Evolutionary conservation across 2,888 invertebrate genomes (phyloP).

Genomic region (Oscheius onirici): DNA sequence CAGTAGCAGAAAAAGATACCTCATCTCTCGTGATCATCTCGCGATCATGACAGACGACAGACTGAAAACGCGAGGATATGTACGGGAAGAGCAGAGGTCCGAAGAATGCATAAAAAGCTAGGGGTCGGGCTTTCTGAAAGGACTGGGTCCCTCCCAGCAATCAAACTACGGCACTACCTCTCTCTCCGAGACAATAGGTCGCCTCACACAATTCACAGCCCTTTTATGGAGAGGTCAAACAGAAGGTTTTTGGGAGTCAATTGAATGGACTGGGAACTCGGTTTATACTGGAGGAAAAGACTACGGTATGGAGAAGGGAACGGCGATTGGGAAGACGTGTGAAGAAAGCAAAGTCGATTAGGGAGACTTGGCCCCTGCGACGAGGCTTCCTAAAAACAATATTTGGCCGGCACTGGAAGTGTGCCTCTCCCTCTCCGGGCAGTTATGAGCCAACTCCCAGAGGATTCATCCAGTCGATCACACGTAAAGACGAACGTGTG

Average conservation of each 20-base stretch:
- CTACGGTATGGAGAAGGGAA: neutral
- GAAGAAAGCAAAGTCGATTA: conserved; percentile 33
- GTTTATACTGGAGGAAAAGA: neutral
- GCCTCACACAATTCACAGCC: neutral
- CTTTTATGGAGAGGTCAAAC: neutral
- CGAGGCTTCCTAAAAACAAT: conserved; percentile 27
- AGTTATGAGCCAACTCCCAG: conserved; percentile 31
- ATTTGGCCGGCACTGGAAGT: conserved; percentile 15
- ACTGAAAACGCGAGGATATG: neutral
- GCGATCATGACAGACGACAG: neutral
- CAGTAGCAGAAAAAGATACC: neutral
- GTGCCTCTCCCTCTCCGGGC: neutral
- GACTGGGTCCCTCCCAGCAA: conserved; percentile 5
- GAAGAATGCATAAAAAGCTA: conserved; percentile 26
- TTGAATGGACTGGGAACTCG: neutral
- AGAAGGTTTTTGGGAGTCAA: neutral
- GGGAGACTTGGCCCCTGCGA: conserved; percentile 14
- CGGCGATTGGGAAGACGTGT: conserved; percentile 2
- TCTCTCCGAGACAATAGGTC: conserved; percentile 23
- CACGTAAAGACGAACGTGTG: conserved; percentile 19
- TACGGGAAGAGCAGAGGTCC: neutral
- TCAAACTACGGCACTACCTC: conserved; percentile 26
- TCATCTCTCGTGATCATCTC: conserved; percentile 18
- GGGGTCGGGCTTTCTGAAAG: conserved; percentile 12
- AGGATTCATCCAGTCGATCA: conserved; percentile 23